Base-by-base conservation (phyloP, 1,140 invertebrate genomes). In the Diploscapter pachys region DNA sequence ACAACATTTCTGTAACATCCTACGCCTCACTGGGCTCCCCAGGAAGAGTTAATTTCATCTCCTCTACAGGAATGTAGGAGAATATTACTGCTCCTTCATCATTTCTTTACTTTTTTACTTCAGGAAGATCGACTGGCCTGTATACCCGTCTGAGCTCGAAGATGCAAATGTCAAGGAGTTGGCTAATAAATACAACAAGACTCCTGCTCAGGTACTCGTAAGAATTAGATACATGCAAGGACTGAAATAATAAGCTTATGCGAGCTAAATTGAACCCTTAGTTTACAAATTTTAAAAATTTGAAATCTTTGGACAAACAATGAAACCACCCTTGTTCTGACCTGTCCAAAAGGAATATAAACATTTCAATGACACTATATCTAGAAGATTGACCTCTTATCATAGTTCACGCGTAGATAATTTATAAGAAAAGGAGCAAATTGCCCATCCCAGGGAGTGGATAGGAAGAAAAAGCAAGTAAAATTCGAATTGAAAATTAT, bases 141-240 rank as follows among this genome's bases (percentile, higher is more conserved):
- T 72, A 48, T 74, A 75, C 6, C 81, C 81, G 31, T 52, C 59
- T 52, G 76, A 80, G n/a, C 79, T 92, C 3, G 83, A 88, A 48
- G 89, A 93, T 81, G 82, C 88, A 5, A 81, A 85, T 3, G 88
- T 93, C 3, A 82, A 80, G 56, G 79, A 86, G 65, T 87, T 92
- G 62, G 90, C 91, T 5, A 79, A 86, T 8, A 88, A 89, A 79
- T 83, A 90, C 54, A 83, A 88, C 1, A 89, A 89, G 79, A 87
- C 89, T 8, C 86, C 89, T 63, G 89, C 90, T 5, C 91, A 92
- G 86, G 86, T 93, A 61, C 13, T 70, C 31, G 31, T 31, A 31
- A 31, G 31, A 31, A 31, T 31, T 68, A 55, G 53, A n/a, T 0
- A 50, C 2, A 31, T 11, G 57, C 57, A 31, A 11, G 2, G 57